Conservation (phyloP, 2,797 vertebrate species). For the Lemur catta region DNA sequence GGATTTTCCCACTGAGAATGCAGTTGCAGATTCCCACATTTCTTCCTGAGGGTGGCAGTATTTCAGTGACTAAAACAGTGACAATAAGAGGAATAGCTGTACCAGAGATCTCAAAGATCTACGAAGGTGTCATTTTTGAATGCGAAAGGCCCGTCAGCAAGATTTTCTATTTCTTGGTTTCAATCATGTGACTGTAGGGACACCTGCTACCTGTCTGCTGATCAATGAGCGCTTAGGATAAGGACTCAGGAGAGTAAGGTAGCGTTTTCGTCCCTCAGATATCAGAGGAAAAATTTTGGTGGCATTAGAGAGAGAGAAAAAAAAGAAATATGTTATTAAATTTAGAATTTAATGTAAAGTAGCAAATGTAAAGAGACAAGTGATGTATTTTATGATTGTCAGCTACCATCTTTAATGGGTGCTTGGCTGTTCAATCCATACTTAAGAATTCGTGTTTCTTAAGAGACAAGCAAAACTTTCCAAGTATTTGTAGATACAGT, state of each 20-base stretch:
- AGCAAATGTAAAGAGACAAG: not conserved
- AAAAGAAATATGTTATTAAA: not conserved
- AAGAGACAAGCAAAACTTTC: not conserved
- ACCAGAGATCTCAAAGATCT: not conserved
- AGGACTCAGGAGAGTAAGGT: not conserved
- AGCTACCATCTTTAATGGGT: not conserved
- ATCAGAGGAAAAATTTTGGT: not conserved
- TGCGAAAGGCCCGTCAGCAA: not conserved
- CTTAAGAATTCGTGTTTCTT: not conserved
- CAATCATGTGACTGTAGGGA: not conserved
- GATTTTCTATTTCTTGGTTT: not conserved
- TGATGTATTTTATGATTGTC: not conserved
- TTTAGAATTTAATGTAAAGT: constrained; percentile 20
- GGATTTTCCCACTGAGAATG: not conserved
- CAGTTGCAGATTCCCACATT: not conserved
- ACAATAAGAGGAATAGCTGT: not conserved
- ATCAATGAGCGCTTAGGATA: not conserved
- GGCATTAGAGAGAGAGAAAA: not conserved
- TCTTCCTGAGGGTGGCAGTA: constrained; percentile 77
- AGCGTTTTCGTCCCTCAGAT: not conserved
- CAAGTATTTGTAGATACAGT: constrained; percentile 24
- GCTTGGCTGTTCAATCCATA: not conserved
- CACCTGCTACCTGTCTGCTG: not conserved
- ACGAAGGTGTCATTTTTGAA: not conserved
- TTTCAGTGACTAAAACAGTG: constrained; percentile 58